Percentiles rank a stretch among this genome's conserved stretches.
phyloP scores from a whole-genome alignment of 2,888 invertebrate genomes.

The Chromoteleia sp. region DNA sequence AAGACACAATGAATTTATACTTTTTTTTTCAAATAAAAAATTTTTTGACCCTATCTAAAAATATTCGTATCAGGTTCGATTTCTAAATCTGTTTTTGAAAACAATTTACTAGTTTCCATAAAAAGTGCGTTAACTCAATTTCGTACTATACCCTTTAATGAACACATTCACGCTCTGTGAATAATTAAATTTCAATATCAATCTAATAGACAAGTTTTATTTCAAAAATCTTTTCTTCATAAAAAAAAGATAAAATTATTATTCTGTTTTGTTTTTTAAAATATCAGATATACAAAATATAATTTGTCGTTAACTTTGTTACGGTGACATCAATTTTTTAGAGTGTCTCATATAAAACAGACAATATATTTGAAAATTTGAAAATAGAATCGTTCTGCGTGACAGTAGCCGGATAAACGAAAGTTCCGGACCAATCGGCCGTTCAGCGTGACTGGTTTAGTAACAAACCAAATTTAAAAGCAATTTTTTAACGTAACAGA shows the following conservation, averaged over 20 bases:
- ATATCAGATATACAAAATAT: constrained; percentile 9
- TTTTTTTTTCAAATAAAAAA: too few species aligned
- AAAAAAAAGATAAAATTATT: not conserved
- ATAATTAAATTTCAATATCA: constrained; percentile 10
- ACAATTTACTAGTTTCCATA: not conserved
- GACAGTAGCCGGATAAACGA: constrained; percentile 45
- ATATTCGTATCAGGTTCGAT: too few species aligned
- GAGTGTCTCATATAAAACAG: constrained; percentile 15
- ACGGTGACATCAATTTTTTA: constrained; percentile 15
- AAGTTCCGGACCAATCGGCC: constrained; percentile 57
- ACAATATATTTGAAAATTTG: constrained; percentile 29
- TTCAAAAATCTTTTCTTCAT: not conserved
- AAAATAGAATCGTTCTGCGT: constrained; percentile 45
- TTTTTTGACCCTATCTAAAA: too few species aligned
- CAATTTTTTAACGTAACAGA: constrained; percentile 43
- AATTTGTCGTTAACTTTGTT: constrained; percentile 30
- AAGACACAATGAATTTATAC: too few species aligned
- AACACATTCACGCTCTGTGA: not conserved
- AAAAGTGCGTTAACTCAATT: not conserved
- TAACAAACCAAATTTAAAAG: constrained; percentile 52
- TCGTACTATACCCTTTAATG: not conserved
- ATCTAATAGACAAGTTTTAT: not conserved
- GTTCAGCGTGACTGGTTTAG: constrained; percentile 50
- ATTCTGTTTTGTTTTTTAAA: not conserved
- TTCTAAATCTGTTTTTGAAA: too few species aligned